Base-by-base conservation (phyloP, 2,888 invertebrate species). In the Leptogaster cylindrica region DNA sequence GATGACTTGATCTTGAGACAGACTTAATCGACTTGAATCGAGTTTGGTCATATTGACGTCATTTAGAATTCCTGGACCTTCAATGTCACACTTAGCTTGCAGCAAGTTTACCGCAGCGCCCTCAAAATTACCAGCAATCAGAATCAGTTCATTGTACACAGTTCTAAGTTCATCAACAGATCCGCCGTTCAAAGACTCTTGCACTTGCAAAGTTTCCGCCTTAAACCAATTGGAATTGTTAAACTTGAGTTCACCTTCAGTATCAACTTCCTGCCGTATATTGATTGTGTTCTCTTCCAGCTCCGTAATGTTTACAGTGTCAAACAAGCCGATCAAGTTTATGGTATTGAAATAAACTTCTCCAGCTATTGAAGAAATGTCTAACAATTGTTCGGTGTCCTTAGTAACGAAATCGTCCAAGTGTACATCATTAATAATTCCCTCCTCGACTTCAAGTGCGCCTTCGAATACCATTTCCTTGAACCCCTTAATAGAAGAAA, bases 401-500 rank as follows among this genome's bases (percentile, higher is more conserved):
- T 78, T 77, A 2, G 84, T 84, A 0, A 86, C 74, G 68, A 86
- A 82, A 2, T 81, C 76, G 1, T 81, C 73, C 0, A 85, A 69
- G 1, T 77, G 71, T 65, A 83, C 80, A 10, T 79, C 77, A 71
- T 83, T 85, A 0, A 87, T 77, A 2, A 72, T 72, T 3, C 78
- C 77, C 8, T 83, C 82, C 23, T 73, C 68, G 1, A 86, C 75
- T 25, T 77, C 74, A 1, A 84, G 71, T 67, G 82, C 79, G 4
- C 79, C 74, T 2, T 76, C 74, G 50, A 83, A 75, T 5, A 72
- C 73, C 0, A 86, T 74, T 0, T 79, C 75, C 16, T 77, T 73
- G 67, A 87, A 84, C 0, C 72, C 75, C 76, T 87, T 87, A 0
- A 72, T 69, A 0, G 84, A 82, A 3, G 75, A 77, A 65, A 87